Base-by-base conservation (phyloP, 92 coral and sea anemone genomes). In the Actinostola sp. region DNA sequence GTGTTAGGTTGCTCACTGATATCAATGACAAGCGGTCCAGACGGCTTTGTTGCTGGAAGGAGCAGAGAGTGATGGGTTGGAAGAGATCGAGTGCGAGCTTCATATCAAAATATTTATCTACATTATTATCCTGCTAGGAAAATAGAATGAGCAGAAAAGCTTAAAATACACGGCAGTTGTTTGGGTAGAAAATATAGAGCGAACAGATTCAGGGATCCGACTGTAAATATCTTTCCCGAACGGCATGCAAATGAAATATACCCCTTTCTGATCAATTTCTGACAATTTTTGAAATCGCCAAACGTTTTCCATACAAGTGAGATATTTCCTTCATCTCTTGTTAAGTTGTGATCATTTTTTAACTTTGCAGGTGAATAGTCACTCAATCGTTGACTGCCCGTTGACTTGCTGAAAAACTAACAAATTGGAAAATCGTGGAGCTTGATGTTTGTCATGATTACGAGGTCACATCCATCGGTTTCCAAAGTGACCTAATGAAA, bases 1-100 rank as follows among this genome's bases (percentile, higher is more conserved):
- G 42, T 54, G 71, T 63, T 75, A 75, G 61, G 38, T 63, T 64
- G 11, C 1, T 55, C 20, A 52, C 61, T 52, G 65, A 56, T 50
- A 57, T 46, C 72, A 75, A 75, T 63, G 71, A 51, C 71, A 63
- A 64, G 81, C 52, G 55, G 34, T 32, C 81, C 81, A 66, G 67
- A 73, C 63, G 81, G 46, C 61, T 75, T 75, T 75, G 81, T 75
- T 75, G 70, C 35, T 61, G 66, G 34, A 5, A 61, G 13, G 1
- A 8, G 55, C 9, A 56, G 34, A 50, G 45, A 54, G 77, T 50
- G 62, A 57, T 57, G 63, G 28, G 63, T 3, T 2, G 63, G 0
- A 1, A 17, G 4, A 12, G n/a, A n/a, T 11, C 14, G 56, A 49
- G n/a, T 12, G 20, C 7, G 45, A 54, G 21, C 16, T 45, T 49